These are phyloP conservation scores for Blastobasis adustella DNA, from an alignment of 2,888 invertebrate species.

Conservation along the genomic window DNA sequence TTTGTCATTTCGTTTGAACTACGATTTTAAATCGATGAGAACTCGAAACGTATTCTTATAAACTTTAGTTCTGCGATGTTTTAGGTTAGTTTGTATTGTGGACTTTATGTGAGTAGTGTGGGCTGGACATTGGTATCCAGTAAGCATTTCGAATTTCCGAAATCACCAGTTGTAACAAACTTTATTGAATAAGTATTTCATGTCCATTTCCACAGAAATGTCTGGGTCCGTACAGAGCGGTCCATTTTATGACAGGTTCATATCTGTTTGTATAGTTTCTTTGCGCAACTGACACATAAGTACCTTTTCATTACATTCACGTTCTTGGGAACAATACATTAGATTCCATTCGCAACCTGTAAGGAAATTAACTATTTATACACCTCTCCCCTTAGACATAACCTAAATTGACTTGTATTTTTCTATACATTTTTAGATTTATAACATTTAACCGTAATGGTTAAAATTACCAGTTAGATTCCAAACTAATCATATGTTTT, in stretches of 20 bases:
- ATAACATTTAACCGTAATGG: slow-evolving; percentile 24
- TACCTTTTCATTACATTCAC: no score
- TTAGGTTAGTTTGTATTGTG: slow-evolving; percentile 45
- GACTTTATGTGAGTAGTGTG: slow-evolving; percentile 46
- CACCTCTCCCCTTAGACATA: background rate
- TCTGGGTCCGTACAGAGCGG: no score
- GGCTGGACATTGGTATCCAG: slow-evolving; percentile 26
- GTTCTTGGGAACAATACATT: no score
- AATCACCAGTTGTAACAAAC: slow-evolving; percentile 37
- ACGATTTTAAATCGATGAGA: background rate
- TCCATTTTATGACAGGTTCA: no score
- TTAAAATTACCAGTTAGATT: slow-evolving; percentile 22
- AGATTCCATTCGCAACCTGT: no score
- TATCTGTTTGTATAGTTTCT: no score
- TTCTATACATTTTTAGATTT: slow-evolving; percentile 24
- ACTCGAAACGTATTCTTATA: slow-evolving; percentile 30
- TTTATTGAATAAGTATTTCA: slow-evolving; percentile 5
- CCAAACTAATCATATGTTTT: slow-evolving; percentile 5
- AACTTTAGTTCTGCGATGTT: slow-evolving; percentile 36
- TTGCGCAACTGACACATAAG: no score
- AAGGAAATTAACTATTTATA: no score
- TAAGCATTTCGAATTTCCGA: slow-evolving; percentile 25
- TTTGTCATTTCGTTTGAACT: background rate
- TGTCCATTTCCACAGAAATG: no score
- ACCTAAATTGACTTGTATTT: slow-evolving; percentile 13